These are phyloP conservation scores for Eumaeus atala DNA, from an alignment of 1,140 invertebrate species.

Conservation along the genomic window DNA sequence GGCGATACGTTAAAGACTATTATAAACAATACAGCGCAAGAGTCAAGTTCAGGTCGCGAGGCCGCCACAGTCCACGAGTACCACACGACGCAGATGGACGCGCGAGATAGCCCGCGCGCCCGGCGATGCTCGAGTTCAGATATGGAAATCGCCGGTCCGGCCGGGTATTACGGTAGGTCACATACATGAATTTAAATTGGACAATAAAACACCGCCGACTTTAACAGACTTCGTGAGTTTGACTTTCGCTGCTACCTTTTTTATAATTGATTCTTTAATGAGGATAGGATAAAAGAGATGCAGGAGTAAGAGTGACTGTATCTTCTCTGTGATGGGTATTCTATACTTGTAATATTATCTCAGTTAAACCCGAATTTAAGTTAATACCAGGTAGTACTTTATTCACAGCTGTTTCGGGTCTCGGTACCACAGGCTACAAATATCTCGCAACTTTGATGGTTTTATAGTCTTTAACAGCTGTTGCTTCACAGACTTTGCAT, in stretches of 20 bases:
- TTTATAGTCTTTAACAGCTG: too few species aligned
- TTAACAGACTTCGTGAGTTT: slow-evolving; percentile 7
- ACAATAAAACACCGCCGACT: slow-evolving; percentile 28
- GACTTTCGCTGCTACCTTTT: neutral
- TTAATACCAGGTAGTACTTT: too few species aligned
- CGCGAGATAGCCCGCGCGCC: slow-evolving; percentile 34
- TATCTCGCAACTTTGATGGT: too few species aligned
- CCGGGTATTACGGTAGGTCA: slow-evolving; percentile 30
- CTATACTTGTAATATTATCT: too few species aligned
- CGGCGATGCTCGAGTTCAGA: slow-evolving; percentile 40
- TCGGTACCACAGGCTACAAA: too few species aligned
- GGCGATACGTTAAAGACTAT: too few species aligned
- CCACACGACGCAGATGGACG: slow-evolving; percentile 40
- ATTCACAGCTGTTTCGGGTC: too few species aligned
- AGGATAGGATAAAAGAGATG: neutral
- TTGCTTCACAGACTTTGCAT: too few species aligned
- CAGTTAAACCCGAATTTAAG: too few species aligned
- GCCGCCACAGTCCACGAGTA: slow-evolving; percentile 25
- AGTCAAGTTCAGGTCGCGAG: slow-evolving; percentile 18
- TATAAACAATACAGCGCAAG: slow-evolving; percentile 24
- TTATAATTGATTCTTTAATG: slow-evolving; percentile 7
- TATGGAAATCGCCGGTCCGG: slow-evolving; percentile 41
- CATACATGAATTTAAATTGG: slow-evolving; percentile 30
- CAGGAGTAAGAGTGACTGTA: neutral
- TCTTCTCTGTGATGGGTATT: too few species aligned